phyloP scores from a whole-genome alignment of 2,797 vertebrate species.

The Rhynchotus rufescens region DNA sequence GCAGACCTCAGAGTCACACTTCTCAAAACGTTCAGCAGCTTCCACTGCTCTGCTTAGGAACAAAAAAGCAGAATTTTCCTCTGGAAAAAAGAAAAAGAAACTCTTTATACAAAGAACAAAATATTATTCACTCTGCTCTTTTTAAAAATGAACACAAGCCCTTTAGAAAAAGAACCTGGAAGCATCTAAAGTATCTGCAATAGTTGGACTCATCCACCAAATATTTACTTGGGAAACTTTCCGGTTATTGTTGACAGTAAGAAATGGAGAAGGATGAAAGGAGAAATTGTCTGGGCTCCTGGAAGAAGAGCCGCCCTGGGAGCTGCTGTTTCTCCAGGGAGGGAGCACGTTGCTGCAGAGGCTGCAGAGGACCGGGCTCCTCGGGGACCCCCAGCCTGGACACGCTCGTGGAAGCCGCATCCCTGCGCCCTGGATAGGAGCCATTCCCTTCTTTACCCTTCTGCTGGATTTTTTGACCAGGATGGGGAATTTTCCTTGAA shows the following conservation, averaged over 20 bases:
- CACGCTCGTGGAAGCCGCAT: too few relatives aligned
- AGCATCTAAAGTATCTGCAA: not conserved
- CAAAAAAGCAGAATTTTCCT: not conserved
- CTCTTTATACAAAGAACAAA: not conserved
- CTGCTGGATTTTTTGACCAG: not conserved
- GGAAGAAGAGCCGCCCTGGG: not conserved
- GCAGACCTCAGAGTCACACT: not conserved
- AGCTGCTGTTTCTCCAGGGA: not conserved
- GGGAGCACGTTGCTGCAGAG: not conserved
- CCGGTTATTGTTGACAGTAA: not conserved
- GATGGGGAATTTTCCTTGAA: not conserved
- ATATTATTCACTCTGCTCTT: not conserved
- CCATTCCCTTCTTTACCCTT: not conserved
- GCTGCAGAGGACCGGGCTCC: too few relatives aligned
- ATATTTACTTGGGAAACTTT: not conserved
- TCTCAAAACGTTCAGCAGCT: not conserved
- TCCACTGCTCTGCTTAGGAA: not conserved
- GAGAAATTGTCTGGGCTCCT: not conserved
- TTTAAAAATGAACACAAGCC: not conserved
- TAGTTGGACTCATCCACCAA: not conserved
- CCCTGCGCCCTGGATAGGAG: accelerated
- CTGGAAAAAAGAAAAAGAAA: not conserved
- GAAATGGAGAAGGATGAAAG: not conserved
- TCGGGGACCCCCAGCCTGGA: too few relatives aligned
- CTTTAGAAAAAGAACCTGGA: not conserved